Evolutionary conservation across 2,113 vertebrate species (phyloP).

Genomic region (Dolichotis patagonum): DNA sequence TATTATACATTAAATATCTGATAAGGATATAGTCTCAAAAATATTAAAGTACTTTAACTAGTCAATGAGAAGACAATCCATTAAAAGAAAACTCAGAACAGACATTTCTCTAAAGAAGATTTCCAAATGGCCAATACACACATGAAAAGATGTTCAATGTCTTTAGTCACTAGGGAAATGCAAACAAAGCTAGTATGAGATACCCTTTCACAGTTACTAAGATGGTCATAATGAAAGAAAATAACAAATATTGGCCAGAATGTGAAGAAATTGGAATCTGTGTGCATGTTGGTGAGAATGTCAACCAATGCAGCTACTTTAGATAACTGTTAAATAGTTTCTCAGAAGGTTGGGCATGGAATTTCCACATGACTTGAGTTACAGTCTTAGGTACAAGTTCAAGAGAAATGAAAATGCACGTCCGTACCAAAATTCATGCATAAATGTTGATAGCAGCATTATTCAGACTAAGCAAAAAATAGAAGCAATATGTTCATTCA

Average conservation of each 20-base stretch:
- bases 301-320: background rate
- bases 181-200: background rate
- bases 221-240: background rate
- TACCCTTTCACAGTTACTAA: background rate
- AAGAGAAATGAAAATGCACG: background rate
- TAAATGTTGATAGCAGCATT: background rate
- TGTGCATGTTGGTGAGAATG: background rate
- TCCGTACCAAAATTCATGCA: background rate
- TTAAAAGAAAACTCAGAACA: background rate
- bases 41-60: background rate
- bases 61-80: background rate
- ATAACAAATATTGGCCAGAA: background rate
- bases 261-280: background rate
- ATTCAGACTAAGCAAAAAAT: background rate
- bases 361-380: background rate
- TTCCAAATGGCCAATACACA: background rate
- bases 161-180: background rate
- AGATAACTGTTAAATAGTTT: background rate
- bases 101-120: background rate
- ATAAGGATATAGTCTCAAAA: background rate
- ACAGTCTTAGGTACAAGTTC: background rate
- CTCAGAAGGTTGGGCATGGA: background rate
- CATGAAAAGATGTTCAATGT: background rate
- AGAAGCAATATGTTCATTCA: background rate
- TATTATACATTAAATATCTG: background rate